Percentiles rank a stretch among this genome's conserved stretches.
These are phyloP conservation scores for Lepus americanus DNA, from an alignment of 2,113 vertebrate genomes.

Conservation along the genomic window DNA sequence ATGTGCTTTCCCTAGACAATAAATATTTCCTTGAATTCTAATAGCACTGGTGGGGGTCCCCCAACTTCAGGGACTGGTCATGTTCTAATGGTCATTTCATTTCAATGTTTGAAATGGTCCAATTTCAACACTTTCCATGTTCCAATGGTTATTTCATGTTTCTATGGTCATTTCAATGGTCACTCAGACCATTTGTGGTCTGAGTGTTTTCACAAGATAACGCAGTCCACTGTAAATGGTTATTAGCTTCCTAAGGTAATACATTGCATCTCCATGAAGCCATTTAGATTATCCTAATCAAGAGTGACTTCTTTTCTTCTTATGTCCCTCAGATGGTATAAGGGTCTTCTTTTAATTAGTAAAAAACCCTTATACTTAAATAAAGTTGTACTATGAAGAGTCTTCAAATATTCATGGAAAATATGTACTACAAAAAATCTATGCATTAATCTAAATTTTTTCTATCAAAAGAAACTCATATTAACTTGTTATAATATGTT, in stretches of 20 bases:
- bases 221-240: conserved; percentile 9
- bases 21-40: not conserved
- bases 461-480: too few relatives aligned
- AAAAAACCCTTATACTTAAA: not conserved
- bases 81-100: conserved; percentile 21
- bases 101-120: too few relatives aligned
- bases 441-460: too few relatives aligned
- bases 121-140: not conserved
- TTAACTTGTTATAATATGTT: too few relatives aligned
- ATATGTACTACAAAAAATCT: too few relatives aligned
- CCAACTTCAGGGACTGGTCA: not conserved
- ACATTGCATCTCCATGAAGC: not conserved
- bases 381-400: not conserved
- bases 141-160: conserved; percentile 2
- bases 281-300: not conserved
- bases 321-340: not conserved
- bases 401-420: too few relatives aligned
- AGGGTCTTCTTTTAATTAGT: not conserved
- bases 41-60: not conserved
- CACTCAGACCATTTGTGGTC: not conserved
- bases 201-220: not conserved
- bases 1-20: not conserved
- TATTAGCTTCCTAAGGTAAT: not conserved
- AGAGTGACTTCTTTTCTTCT: not conserved
- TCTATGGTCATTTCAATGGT: not conserved